Base-by-base conservation (phyloP, 2,797 vertebrate genomes). In the Chanos chanos region DNA sequence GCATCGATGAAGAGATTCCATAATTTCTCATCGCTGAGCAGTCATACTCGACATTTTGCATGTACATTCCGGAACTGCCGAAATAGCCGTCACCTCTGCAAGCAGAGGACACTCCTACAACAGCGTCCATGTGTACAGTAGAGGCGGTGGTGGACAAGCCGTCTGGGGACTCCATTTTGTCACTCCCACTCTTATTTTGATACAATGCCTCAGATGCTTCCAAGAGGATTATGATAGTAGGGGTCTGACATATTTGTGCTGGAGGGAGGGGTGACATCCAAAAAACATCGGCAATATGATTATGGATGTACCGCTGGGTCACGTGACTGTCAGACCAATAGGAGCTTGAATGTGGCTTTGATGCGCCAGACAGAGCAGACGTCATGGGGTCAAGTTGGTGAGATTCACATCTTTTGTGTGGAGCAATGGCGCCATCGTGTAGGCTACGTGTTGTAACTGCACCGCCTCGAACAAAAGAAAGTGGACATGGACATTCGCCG, bases 341-440 rank as follows among this genome's bases (percentile, higher is more conserved):
- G 86, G 88, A 83, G 88, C 87, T 68, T 91, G 89, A 85, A 92
- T 90, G 88, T 90, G 90, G 90, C 89, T 88, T 90, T 92, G 89
- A 83, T 86, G 88, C 87, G 86, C 85, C 86, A 90, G 87, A 90
- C 88, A 77, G 77, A 63, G 75, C 54, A 81, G 75, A 83, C 89
- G 86, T 90, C 87, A 90, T 68, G 77, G 83, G 89, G 89, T 91
- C 88, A 91, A 90, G 89, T 88, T 89, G 87, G 79, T 67, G 80
- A 75, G 75, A 63, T 68, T 71, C 72, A 70, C 76, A 75, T 68
- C 76, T 77, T 36, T 80, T 83, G 64, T 83, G 77, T 86, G 85
- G 89, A 89, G 86, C 84, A 90, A 89, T 83, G 89, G 88, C 89
- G 89, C 88, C 91, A 90, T 87, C 91, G 90, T 89, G 82, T 85